Base-by-base conservation (phyloP, 92 coral and sea anemone genomes). In the Desmophyllum pertusum region DNA sequence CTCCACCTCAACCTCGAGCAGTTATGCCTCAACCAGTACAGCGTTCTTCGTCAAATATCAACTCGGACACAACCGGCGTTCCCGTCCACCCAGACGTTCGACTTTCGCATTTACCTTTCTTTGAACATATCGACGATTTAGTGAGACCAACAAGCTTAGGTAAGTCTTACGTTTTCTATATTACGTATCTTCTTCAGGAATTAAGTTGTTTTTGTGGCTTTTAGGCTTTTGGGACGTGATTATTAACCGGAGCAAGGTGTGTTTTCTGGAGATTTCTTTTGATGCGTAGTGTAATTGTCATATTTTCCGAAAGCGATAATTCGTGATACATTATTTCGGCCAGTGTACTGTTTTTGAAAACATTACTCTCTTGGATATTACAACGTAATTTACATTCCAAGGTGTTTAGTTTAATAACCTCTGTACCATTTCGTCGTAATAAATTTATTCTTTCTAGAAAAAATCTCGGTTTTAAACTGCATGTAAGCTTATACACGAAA, bases 61-160 rank as follows among this genome's bases (percentile, higher is more conserved):
- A 85, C 73, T 81, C 90, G 37, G 93, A 89, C 59, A 75, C 87
- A 10, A 81, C 90, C 36, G 93, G 90, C n/a, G 93, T 94, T 77
- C 99, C 99, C 0, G 93, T 96, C 5, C 99, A 94, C 75, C 99
- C 99, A 9, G 99, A 96, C 63, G 98, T 96, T 23, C 91, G 95
- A 31, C 88, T 96, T 27, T 80, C 91, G 7, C 86, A 89, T 33
- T 77, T 96, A 48, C 98, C 99, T 2, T 96, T 96, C 82, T 96
- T 90, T 68, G 98, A 96, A 80, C 90, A 90, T 70, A 93, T 92
- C 86, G 99, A 96, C 81, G 94, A 92, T 69, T 89, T 96, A 64
- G 99, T 94, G 70, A 90, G 98, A 43, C 99, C 99, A 23, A 95
- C 98, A 40, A 94, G 98, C 67, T 78, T 96, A 85, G 99, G 99